A percentile compares a stretch with the other conserved stretches of the same genome.
phyloP scores from a whole-genome alignment of 2,113 vertebrate genomes.

The Tursiops truncatus region DNA sequence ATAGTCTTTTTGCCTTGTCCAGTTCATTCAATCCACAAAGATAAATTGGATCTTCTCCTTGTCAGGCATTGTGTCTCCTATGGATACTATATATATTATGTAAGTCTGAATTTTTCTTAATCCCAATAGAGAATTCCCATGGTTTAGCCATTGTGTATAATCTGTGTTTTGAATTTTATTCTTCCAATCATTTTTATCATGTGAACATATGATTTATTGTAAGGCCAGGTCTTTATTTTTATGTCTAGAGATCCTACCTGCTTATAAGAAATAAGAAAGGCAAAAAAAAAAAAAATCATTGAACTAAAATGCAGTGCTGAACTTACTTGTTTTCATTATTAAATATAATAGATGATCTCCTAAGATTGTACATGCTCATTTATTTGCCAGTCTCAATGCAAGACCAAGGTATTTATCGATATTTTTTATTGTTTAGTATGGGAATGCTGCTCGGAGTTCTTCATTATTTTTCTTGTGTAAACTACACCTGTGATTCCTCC shows the following conservation, averaged over 20 bases:
- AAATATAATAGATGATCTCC: not conserved
- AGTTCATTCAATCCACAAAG: not conserved
- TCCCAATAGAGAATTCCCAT: not conserved
- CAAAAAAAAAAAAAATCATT: not conserved
- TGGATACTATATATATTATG: not conserved
- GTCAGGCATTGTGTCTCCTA: not conserved
- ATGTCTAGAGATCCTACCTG: not conserved
- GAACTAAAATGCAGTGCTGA: not conserved
- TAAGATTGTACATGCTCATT: not conserved
- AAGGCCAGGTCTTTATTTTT: not conserved
- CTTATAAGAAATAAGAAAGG: not conserved
- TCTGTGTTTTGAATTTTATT: not conserved
- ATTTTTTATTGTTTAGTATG: not conserved
- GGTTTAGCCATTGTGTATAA: not conserved
- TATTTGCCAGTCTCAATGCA: slow-evolving; percentile 17
- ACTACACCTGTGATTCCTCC: not conserved
- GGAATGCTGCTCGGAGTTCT: not conserved
- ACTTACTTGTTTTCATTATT: not conserved
- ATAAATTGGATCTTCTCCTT: not conserved
- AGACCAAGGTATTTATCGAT: not conserved
- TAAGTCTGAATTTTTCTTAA: slow-evolving; percentile 23
- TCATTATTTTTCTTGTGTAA: not conserved
- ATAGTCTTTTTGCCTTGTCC: not conserved
- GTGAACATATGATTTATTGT: slow-evolving; percentile 43
- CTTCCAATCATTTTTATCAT: not conserved